Evolutionary conservation across 2,888 invertebrate genomes (phyloP), one percentile per base, ranked within the genome.

Genomic region (Meghimatium bilineatum): DNA sequence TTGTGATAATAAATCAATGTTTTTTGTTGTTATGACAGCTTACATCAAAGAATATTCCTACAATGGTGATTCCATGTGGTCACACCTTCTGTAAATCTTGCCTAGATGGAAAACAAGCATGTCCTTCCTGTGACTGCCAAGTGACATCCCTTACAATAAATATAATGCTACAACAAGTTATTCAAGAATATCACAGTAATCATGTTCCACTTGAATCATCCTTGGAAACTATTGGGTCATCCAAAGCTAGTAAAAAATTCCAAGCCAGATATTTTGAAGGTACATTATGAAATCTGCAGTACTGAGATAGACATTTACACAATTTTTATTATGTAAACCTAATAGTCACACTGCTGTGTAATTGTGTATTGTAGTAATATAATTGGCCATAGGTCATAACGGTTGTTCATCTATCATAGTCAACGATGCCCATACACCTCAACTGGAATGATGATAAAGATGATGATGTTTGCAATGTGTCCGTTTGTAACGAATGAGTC

Each of bases 141-240:
- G 82, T 86, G 14, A 60, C 38, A 32, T 83, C 86, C 26, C 79
- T 84, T n/a, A 86, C 85, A 52, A 52, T 84, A 36, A 86, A 86
- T 67, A 84, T 85, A 63, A 85, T 86, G 85, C 85, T 86, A 26
- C 86, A 85, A 69, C 86, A 86, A 66, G 85, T 86, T 32, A 86
- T 86, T 63, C 81, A 86, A 32, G 86, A 85, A 66, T 86, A 83
- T 72, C 82, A 86, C 34, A 32, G 72, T 44, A 63, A 63, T n/a
- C 44, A 38, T 26, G 36, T 20, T 32, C 69, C 60, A 14, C 60
- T 32, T 34, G 60, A 49, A 20, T 75, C n/a, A n/a, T n/a, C 66
- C 0, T 56, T 44, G 38, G 34, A 56, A 36, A 77, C 12, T 29
- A 32, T 20, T 56, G 56, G 75, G 34, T 52, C 76, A 63, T 67